Conservation (phyloP, 1,140 invertebrate species). For the Tetragnatha versicolor region DNA sequence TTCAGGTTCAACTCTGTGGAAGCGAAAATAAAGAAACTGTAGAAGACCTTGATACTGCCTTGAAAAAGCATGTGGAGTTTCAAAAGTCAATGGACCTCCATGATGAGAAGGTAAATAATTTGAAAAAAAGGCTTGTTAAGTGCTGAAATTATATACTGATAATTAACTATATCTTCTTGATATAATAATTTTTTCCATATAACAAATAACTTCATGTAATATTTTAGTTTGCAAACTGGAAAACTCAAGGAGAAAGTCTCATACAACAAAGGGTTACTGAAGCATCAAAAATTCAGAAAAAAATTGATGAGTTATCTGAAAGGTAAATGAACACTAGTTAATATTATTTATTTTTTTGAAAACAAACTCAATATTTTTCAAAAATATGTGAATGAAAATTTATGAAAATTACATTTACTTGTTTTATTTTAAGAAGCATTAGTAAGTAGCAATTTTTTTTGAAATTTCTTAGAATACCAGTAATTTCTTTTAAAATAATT, state of each 20-base stretch:
- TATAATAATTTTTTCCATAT: too few species aligned
- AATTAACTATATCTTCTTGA: too few species aligned
- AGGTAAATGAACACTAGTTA: not conserved
- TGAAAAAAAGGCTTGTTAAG: not conserved
- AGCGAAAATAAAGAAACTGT: conserved; percentile 69
- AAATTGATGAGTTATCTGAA: conserved; percentile 18
- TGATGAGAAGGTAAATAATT: conserved; percentile 76
- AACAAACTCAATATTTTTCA: not conserved
- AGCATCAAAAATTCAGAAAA: conserved; percentile 8
- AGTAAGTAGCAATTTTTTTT: too few species aligned
- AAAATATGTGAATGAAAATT: not conserved
- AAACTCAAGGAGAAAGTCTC: conserved; percentile 15
- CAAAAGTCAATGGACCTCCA: conserved; percentile 82
- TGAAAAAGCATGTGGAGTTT: conserved; percentile 90
- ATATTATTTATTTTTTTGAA: not conserved
- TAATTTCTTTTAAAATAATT: not conserved
- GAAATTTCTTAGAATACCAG: too few species aligned
- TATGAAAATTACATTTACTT: too few species aligned
- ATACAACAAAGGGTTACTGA: conserved; percentile 8
- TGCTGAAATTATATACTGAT: not conserved
- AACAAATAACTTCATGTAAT: too few species aligned
- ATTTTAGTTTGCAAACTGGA: conserved; percentile 27
- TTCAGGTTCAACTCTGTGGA: conserved; percentile 63
- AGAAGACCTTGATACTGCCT: conserved; percentile 82
- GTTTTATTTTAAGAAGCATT: too few species aligned